phyloP scores from a whole-genome alignment of 1,140 invertebrate genomes.

The Ostrea denselamellosa region DNA sequence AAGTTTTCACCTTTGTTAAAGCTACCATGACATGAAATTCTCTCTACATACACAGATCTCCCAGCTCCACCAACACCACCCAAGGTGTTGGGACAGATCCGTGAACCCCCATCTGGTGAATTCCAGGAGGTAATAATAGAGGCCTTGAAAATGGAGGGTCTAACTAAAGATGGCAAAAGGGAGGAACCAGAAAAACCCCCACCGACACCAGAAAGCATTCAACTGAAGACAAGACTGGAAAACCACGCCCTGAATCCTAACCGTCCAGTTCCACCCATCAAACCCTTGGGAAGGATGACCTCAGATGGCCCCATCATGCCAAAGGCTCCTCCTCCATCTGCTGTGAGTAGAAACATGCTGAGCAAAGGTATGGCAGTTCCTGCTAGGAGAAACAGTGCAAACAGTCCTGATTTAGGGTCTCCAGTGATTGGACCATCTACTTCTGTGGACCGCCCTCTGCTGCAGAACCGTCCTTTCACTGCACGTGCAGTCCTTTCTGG shows the following conservation, averaged over 20 bases:
- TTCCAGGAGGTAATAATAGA: conserved; percentile 16
- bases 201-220: not conserved
- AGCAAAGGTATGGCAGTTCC: conserved; percentile 42
- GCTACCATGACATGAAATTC: not conserved
- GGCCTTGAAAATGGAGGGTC: conserved; percentile 3
- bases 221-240: not conserved
- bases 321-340: conserved; percentile 2
- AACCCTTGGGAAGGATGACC: not conserved
- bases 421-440: conserved; percentile 32
- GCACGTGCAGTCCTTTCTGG: conserved; percentile 50
- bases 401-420: conserved; percentile 43
- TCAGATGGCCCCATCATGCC: not conserved
- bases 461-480: conserved; percentile 41
- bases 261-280: not conserved
- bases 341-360: not conserved
- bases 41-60: conserved; percentile 7
- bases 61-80: conserved; percentile 34
- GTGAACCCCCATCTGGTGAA: not conserved
- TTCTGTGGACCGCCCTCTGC: conserved; percentile 21
- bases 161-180: not conserved
- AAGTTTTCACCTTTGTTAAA: not conserved
- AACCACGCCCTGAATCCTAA: conserved; percentile 26
- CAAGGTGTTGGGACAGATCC: not conserved
- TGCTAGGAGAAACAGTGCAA: conserved; percentile 52
- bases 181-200: not conserved